phyloP scores from a whole-genome alignment of 53 echinoderm and acorn worm genomes.

The Zoroaster sp. region DNA sequence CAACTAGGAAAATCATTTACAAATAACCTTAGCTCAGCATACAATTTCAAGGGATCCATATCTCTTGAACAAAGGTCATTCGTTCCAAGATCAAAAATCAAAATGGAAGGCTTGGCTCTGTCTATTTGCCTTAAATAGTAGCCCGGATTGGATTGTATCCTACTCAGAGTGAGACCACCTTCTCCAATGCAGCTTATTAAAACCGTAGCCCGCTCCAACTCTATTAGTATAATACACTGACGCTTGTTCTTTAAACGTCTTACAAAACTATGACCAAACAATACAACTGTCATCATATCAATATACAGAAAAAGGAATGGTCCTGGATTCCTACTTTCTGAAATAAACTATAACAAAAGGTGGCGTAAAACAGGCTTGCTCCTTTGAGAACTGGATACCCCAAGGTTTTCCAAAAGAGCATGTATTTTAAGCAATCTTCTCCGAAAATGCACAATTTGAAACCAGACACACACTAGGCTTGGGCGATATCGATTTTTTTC shows the following conservation, averaged over 20 bases:
- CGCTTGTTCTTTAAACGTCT: background rate
- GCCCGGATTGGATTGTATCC: background rate
- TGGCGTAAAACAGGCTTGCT: background rate
- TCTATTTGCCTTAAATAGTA: background rate
- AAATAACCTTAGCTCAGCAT: too few species aligned
- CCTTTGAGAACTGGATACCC: too few species aligned
- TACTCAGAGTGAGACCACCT: background rate
- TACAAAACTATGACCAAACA: background rate
- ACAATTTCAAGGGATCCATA: too few species aligned
- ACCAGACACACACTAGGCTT: too few species aligned
- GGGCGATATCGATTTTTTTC: too few species aligned
- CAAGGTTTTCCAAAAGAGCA: too few species aligned
- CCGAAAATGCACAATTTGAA: too few species aligned
- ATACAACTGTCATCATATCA: background rate
- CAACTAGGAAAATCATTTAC: too few species aligned
- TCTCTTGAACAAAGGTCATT: too few species aligned
- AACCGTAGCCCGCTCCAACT: background rate
- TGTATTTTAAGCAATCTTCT: too few species aligned
- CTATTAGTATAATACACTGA: background rate
- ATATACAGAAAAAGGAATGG: background rate
- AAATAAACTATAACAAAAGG: background rate
- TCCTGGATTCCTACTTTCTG: background rate
- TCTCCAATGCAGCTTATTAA: background rate
- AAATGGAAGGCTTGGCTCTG: too few species aligned
- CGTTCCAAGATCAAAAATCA: too few species aligned